Evolutionary conservation across 2,113 vertebrate genomes (phyloP), one percentile per base, ranked within the genome.

Genomic region (Euleptes europaea): DNA sequence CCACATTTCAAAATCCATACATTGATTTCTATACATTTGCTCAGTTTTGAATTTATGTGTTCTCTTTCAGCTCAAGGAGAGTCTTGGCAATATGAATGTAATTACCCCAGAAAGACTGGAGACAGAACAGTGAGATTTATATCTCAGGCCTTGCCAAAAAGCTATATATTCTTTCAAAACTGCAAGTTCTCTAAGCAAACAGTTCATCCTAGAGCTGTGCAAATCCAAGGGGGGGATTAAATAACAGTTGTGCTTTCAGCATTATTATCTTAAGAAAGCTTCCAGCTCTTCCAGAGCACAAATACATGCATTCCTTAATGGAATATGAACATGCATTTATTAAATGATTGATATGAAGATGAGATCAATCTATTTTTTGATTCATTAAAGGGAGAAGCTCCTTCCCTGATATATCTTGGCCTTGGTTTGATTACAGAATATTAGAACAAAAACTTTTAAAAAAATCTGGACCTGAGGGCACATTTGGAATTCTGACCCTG

Each of bases 121-220:
- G 73, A 69, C 83, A 90, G 77, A 67, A 26, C 1, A 12, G 66
- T 84, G 65, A 92, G 49, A 89, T 91, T 93, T 91, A 84, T 35
- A 77, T 4, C 57, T 60, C 33, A 65, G 80, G 26, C 86, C 81
- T 54, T 92, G 83, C 88, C 90, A 93, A 90, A 89, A 93, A 88
- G 3, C 33, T 57, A 84, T 0, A 78, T 60, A 90, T 88, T 8
- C 28, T 88, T 85, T 87, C 74, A 90, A 15, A n/a, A 19, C 3
- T 80, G 77, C 51, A 92, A 88, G 47, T 35, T 44, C 86, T 81
- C 74, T 74, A 81, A 66, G 65, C 81, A 85, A 33, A 88, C 70
- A 86, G 86, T 91, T 91, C 70, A 86, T 83, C 65, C 65, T 78
- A 70, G 79, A 84, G 84, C 90, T 85, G 38, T 65, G 78, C 33